Evolutionary conservation across 2,888 invertebrate species (phyloP).

Genomic region (Dysmachus trigonus): DNA sequence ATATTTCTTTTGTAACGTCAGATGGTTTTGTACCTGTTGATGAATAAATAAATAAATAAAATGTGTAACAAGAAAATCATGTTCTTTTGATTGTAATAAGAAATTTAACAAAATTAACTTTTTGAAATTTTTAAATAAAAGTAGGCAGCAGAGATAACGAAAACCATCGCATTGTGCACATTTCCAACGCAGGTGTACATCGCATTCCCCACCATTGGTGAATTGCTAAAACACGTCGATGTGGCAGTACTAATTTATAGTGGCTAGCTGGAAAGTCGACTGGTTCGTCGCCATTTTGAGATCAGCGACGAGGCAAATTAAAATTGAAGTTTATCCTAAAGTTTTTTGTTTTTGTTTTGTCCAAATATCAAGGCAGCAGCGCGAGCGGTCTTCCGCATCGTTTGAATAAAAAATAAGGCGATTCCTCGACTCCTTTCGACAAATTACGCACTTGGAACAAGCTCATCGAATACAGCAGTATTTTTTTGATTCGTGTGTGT

Average conservation of each 20-base stretch:
- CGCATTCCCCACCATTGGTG: not conserved
- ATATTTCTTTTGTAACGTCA: too few relatives aligned
- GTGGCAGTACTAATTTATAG: conserved; percentile 2
- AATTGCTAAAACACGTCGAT: not conserved
- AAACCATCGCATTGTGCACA: not conserved
- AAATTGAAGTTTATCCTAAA: conserved; percentile 1
- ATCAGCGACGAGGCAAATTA: conserved; percentile 44
- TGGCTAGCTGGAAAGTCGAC: not conserved
- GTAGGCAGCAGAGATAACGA: not conserved
- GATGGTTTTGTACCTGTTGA: too few relatives aligned
- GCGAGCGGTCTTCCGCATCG: conserved; percentile 13
- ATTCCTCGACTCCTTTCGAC: not conserved
- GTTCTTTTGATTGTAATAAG: too few relatives aligned
- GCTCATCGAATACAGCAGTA: not conserved
- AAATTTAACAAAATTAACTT: not conserved
- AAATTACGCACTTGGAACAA: conserved; percentile 8
- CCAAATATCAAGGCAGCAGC: not conserved
- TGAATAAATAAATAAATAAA: too few relatives aligned
- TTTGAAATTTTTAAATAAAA: not conserved
- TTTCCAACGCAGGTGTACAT: not conserved
- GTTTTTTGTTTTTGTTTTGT: conserved; percentile 12
- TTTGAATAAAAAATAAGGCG: not conserved
- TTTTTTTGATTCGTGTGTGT: conserved; percentile 51
- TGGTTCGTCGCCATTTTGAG: conserved; percentile 45
- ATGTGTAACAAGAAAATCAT: too few relatives aligned